A percentile compares a stretch with the other conserved stretches of the same genome.
phyloP scores from a whole-genome alignment of 2,113 vertebrate genomes.

The Vimba vimba region DNA sequence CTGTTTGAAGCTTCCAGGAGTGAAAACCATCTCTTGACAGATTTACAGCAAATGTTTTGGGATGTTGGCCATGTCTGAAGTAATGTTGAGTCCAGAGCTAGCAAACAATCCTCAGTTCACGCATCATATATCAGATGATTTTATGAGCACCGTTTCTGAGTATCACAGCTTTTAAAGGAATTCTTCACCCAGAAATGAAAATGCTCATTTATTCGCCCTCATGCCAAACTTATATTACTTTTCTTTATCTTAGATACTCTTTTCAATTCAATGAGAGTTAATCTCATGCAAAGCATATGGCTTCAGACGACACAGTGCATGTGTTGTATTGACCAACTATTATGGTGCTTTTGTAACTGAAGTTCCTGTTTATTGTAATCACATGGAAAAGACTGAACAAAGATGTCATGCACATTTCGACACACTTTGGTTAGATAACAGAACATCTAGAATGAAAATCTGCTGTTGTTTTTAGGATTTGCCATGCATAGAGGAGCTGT shows the following conservation, averaged over 20 bases:
- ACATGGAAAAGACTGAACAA: background rate
- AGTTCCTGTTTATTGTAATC: background rate
- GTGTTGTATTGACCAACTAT: background rate
- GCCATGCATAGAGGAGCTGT: slow-evolving; percentile 88
- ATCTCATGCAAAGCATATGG: background rate
- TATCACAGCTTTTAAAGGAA: background rate
- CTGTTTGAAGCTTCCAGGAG: background rate
- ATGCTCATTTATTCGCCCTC: no score
- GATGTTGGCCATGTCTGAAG: slow-evolving; percentile 13
- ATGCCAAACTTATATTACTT: background rate
- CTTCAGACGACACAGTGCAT: background rate
- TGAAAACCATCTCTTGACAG: background rate
- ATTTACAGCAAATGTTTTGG: slow-evolving; percentile 28
- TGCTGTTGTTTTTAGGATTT: slow-evolving; percentile 78
- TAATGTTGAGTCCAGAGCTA: background rate
- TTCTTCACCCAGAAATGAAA: background rate
- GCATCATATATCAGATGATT: background rate
- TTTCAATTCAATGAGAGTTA: background rate
- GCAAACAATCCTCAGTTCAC: background rate
- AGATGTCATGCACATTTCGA: background rate
- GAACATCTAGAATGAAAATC: background rate
- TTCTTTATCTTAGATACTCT: background rate
- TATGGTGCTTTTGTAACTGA: background rate
- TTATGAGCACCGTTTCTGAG: background rate
- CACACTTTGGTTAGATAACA: background rate